A percentile compares a stretch with the other conserved stretches of the same genome.
These are phyloP conservation scores for Brachirus orientalis DNA, from an alignment of 2,113 vertebrate species.

Conservation along the genomic window DNA sequence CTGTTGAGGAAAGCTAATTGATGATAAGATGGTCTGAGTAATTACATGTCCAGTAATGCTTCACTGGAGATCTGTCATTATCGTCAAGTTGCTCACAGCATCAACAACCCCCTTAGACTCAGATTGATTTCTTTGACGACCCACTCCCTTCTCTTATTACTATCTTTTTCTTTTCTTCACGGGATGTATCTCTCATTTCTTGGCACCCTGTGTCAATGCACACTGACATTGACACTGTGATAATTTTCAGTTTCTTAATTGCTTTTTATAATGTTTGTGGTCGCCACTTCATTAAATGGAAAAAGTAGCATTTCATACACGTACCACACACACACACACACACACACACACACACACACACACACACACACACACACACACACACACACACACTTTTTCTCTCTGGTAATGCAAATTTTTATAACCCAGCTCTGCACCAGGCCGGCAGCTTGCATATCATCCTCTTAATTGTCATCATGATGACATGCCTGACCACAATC, in stretches of 20 bases:
- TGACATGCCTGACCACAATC: background rate
- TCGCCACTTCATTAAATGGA: conserved; percentile 5
- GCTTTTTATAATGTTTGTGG: background rate
- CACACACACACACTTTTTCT: too few species aligned
- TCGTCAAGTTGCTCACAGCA: conserved; percentile 52
- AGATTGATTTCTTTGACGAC: conserved; percentile 62
- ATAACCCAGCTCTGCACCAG: background rate
- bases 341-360: too few species aligned
- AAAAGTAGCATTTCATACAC: background rate
- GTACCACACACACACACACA: too few species aligned
- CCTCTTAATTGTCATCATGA: background rate
- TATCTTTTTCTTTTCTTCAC: conserved; percentile 28
- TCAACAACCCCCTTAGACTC: conserved; percentile 65
- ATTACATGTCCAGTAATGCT: conserved; percentile 66
- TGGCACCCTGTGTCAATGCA: conserved; percentile 23
- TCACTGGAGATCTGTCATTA: conserved; percentile 49
- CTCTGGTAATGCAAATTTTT: conserved; percentile 1
- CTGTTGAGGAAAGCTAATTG: conserved; percentile 53
- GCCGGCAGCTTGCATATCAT: background rate
- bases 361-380: too few species aligned
- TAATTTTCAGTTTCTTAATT: conserved; percentile 57
- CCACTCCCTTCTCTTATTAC: conserved; percentile 49
- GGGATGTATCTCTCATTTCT: conserved; percentile 29
- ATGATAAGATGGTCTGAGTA: conserved; percentile 60
- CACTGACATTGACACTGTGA: background rate